Evolutionary conservation across 2,797 vertebrate species (phyloP).

Genomic region (Sitta carolinensis): DNA sequence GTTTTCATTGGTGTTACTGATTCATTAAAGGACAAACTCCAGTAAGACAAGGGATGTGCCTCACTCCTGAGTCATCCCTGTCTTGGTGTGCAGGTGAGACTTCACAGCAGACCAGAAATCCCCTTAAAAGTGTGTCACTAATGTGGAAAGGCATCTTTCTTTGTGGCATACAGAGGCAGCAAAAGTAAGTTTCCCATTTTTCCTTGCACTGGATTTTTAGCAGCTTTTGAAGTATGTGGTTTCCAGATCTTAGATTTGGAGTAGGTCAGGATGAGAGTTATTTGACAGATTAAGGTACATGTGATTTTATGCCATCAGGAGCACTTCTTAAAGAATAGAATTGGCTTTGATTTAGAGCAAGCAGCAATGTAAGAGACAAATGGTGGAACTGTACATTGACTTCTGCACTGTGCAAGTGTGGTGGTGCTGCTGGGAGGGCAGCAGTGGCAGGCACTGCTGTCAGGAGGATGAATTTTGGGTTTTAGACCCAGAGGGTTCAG

Average conservation of each 20-base stretch:
- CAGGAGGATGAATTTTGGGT: rapidly evolving
- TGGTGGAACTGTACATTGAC: not conserved
- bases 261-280: not conserved
- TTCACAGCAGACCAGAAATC: not conserved
- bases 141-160: not conserved
- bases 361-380: not conserved
- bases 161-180: not conserved
- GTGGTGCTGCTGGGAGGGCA: not conserved
- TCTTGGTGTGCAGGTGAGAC: not conserved
- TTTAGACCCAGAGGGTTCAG: not conserved
- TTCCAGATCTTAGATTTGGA: not conserved
- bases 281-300: not conserved
- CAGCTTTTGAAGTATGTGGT: not conserved
- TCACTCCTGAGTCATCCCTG: not conserved
- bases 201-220: not conserved
- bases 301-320: not conserved
- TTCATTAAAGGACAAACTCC: not conserved
- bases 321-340: not conserved
- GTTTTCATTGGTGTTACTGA: not conserved
- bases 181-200: not conserved
- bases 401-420: rapidly evolving
- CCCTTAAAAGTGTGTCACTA: not conserved
- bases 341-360: constrained; percentile 1
- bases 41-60: not conserved
- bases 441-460: not conserved